Evolutionary conservation across 1,140 invertebrate genomes (phyloP), one percentile per base, ranked within the genome.

Genomic region (Lysiphlebus fabarum): DNA sequence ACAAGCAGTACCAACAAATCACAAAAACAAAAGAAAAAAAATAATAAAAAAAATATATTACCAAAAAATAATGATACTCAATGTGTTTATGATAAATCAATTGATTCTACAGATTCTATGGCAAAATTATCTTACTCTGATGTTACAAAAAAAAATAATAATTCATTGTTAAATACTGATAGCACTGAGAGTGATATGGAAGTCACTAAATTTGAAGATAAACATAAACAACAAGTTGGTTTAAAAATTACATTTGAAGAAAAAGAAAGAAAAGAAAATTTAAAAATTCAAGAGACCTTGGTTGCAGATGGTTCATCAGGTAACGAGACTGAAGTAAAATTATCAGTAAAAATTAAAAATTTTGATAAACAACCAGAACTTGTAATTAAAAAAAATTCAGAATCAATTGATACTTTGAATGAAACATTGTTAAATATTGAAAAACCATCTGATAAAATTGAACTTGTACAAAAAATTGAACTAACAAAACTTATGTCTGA

Each of bases 401-500:
- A 75, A 48, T 67, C 69, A 5, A 73, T 73, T 67, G 68, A 69
- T 45, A 70, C 67, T 1, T 64, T 64, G 2, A 70, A 77, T 50
- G 73, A 77, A 63, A 66, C 44, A 6, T 51, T 73, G 6, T 71
- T 70, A 7, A 68, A 71, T 9, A 65, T 58, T 14, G 70, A 76
- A 64, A 26, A n/a, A n/a, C n/a, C n/a, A n/a, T n/a, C n/a, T n/a
- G n/a, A 26, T 26, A 26, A 26, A 57, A 65, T 51, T 53, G 70
- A 67, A 67, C 74, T 67, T 5, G 50, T 55, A 0, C 63, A 73
- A 50, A 75, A 70, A 61, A 72, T 64, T 17, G 62, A 78, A 59
- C 70, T 81, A 10, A 75, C 76, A 4, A 77, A 81, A 62, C 72
- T 81, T 17, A 70, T 78, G 6, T 65, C 67, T 3, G 68, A 86